These are phyloP conservation scores for Habropoda laboriosa DNA, from an alignment of 1,140 invertebrate species.

Conservation along the genomic window DNA sequence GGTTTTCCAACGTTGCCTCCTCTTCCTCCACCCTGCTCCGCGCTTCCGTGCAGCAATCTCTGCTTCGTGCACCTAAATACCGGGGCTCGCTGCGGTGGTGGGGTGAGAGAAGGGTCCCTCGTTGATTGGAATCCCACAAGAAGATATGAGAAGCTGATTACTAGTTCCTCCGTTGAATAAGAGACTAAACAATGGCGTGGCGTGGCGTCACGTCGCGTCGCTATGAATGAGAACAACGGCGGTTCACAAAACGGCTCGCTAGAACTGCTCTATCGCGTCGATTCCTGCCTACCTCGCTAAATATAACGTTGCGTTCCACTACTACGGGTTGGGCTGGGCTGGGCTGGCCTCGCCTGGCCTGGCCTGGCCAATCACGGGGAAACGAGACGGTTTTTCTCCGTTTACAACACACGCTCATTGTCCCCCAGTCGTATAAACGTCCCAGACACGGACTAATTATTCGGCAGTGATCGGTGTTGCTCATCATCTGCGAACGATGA, in stretches of 20 bases:
- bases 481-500: background rate
- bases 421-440: conserved; percentile 19
- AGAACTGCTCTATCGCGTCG: conserved; percentile 29
- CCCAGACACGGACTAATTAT: conserved; percentile 31
- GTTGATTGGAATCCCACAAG: conserved; percentile 52
- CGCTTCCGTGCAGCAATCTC: conserved; percentile 27
- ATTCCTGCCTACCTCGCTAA: background rate
- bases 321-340: too few species aligned
- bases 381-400: background rate
- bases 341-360: too few species aligned
- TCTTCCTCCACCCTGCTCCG: background rate
- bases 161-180: conserved; percentile 47
- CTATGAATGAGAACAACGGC: conserved; percentile 25
- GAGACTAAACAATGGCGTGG: conserved; percentile 39
- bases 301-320: conserved; percentile 17
- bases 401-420: conserved; percentile 16
- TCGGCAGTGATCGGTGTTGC: background rate
- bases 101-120: conserved; percentile 3
- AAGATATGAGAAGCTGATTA: conserved; percentile 58
- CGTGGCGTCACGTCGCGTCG: too few species aligned
- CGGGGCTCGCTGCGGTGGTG: background rate
- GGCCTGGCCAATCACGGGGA: conserved; percentile 7
- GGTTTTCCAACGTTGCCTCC: background rate
- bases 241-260: background rate
- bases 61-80: conserved; percentile 13